phyloP scores from a whole-genome alignment of 2,797 vertebrate genomes.

The Cephalopachus bancanus region DNA sequence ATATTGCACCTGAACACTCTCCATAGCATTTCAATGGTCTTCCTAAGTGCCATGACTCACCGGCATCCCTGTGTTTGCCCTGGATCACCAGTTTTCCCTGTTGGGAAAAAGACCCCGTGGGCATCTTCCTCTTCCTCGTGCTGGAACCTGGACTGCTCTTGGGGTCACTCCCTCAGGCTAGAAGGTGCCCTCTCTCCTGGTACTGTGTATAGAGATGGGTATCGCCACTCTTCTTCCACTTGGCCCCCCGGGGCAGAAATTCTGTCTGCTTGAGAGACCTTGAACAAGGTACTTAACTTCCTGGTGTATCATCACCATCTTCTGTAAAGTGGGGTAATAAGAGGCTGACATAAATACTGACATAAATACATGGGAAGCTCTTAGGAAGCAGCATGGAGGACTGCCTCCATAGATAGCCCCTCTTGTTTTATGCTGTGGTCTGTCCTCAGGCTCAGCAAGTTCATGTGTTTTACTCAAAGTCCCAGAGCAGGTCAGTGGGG shows the following conservation, averaged over 20 bases:
- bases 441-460: background rate
- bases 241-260: background rate
- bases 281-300: background rate
- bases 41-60: background rate
- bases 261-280: conserved; percentile 21
- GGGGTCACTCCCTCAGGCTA: background rate
- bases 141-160: background rate
- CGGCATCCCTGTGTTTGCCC: background rate
- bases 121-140: background rate
- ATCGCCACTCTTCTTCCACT: background rate
- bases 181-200: background rate
- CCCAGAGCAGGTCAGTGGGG: background rate
- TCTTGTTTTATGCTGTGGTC: background rate
- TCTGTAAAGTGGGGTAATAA: conserved; percentile 20
- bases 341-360: conserved; percentile 59
- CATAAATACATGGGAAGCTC: background rate
- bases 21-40: background rate
- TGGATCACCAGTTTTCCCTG: background rate
- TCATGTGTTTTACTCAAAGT: background rate
- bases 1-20: background rate
- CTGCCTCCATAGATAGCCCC: background rate
- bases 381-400: conserved; percentile 6
- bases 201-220: background rate
- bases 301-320: background rate
- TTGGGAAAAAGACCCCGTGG: background rate